Evolutionary conservation across 2,113 vertebrate species (phyloP).

Genomic region (Stegostoma tigrinum): DNA sequence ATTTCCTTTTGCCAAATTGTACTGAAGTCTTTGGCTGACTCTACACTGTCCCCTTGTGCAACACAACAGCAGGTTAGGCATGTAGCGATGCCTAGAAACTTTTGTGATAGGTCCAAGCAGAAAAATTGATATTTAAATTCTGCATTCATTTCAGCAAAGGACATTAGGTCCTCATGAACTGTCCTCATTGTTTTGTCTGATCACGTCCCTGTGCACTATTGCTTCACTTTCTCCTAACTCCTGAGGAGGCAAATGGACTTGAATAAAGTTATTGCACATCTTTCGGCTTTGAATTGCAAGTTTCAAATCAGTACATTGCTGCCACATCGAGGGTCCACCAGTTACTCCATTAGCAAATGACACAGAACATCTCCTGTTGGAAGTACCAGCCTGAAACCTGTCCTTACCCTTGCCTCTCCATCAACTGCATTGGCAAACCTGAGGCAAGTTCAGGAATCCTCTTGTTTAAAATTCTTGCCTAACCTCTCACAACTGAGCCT

Average conservation of each 20-base stretch:
- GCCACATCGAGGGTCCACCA: neutral
- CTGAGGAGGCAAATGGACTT: neutral
- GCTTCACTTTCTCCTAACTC: neutral
- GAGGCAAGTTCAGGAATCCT: neutral
- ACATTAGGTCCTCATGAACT: neutral
- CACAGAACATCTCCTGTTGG: neutral
- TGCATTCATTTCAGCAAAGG: neutral
- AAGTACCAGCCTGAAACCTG: neutral
- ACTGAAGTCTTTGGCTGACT: neutral
- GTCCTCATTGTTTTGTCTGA: neutral
- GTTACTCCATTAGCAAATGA: too few relatives aligned
- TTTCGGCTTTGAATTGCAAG: neutral
- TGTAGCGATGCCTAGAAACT: neutral
- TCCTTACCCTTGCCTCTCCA: neutral
- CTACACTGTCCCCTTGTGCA: neutral
- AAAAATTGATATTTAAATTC: neutral
- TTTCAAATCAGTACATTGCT: neutral
- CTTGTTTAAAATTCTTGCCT: neutral
- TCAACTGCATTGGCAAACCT: neutral
- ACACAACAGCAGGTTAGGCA: neutral
- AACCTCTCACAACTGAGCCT: neutral
- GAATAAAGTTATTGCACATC: neutral
- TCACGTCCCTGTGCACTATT: neutral
- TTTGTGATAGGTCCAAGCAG: neutral
- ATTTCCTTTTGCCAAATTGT: neutral